Conservation (phyloP, 2,113 vertebrate species). For the Stictonetta naevosa region DNA sequence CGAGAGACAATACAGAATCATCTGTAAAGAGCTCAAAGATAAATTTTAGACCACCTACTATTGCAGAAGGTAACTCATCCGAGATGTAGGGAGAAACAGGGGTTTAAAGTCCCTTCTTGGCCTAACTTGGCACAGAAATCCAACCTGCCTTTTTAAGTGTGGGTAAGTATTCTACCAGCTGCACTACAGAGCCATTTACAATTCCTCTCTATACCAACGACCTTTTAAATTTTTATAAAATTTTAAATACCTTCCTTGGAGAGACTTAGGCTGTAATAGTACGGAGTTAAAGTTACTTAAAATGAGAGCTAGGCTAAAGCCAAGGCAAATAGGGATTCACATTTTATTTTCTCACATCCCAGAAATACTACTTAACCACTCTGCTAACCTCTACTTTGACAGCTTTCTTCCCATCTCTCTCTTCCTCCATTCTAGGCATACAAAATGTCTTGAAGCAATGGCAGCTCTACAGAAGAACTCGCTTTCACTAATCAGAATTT, state of each 20-base stretch:
- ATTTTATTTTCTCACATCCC: neutral
- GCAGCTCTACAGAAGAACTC: neutral
- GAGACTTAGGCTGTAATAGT: neutral
- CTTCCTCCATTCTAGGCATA: neutral
- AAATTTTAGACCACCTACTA: neutral
- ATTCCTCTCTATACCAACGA: neutral
- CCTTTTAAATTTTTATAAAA: conserved; percentile 1
- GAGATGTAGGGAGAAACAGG: neutral
- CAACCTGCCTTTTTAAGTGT: neutral
- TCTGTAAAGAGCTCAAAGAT: neutral
- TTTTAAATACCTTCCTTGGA: neutral
- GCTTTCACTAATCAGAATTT: neutral
- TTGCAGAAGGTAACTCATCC: neutral
- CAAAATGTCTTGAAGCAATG: neutral
- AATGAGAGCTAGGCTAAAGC: neutral
- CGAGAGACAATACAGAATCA: neutral
- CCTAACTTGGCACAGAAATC: neutral
- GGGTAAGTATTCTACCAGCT: neutral
- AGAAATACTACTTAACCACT: neutral
- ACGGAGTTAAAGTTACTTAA: neutral
- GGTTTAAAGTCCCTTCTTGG: neutral
- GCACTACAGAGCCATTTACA: neutral
- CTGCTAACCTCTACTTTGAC: neutral
- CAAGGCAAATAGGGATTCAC: neutral
- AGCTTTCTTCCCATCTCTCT: neutral